These are phyloP conservation scores for Lasiommata megera DNA, from an alignment of 2,888 invertebrate genomes.

Conservation along the genomic window DNA sequence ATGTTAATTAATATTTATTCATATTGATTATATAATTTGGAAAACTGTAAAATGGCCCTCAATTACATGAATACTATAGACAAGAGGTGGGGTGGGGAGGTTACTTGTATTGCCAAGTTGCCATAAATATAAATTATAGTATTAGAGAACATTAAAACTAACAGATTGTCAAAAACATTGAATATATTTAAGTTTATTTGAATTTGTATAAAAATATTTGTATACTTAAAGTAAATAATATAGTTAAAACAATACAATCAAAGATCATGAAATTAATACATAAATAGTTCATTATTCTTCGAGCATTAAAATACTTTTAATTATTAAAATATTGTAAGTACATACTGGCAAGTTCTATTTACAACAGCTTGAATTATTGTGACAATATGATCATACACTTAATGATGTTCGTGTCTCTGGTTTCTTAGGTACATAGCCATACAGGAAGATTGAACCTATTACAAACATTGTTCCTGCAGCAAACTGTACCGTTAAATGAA, in stretches of 20 bases:
- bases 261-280: slow-evolving; percentile 28
- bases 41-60: no score
- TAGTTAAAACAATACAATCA: slow-evolving; percentile 23
- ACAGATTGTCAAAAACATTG: slow-evolving; percentile 1
- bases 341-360: slow-evolving; percentile 29
- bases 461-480: slow-evolving; percentile 92
- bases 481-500: slow-evolving; percentile 93
- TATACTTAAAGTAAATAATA: slow-evolving; percentile 17
- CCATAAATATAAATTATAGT: background rate
- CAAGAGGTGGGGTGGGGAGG: no score
- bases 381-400: slow-evolving; percentile 54
- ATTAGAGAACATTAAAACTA: background rate
- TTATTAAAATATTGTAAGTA: slow-evolving; percentile 26
- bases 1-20: no score
- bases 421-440: slow-evolving; percentile 88
- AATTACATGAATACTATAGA: no score
- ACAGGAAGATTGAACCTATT: slow-evolving; percentile 96
- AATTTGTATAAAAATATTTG: slow-evolving; percentile 12
- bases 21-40: no score
- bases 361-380: slow-evolving; percentile 9
- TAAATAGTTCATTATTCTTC: slow-evolving; percentile 1
- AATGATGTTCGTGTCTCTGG: slow-evolving; percentile 55
- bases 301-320: slow-evolving; percentile 7
- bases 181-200: slow-evolving; percentile 1
- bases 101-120: no score